Base-by-base conservation (phyloP, 1,140 invertebrate species). In the Zaprionus africanus region DNA sequence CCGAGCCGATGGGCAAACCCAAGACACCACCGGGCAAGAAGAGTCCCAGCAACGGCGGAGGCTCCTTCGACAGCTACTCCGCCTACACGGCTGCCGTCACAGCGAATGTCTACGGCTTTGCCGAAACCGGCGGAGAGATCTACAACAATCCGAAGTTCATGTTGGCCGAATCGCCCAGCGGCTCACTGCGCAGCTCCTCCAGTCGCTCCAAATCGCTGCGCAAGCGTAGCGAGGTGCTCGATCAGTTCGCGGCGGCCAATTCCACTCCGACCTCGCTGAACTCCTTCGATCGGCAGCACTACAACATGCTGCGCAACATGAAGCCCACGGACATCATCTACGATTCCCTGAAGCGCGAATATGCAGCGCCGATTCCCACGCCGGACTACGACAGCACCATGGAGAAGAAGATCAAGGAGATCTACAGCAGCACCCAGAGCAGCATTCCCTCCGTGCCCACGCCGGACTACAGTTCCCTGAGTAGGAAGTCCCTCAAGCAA, bases 321-420 rank as follows among this genome's bases (percentile, higher is more conserved):
- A 94, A 93, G 71, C 84, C 88, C 31, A 94, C 95, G 13, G 95
- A 95, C 86, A 94, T 95, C 93, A 94, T 95, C 0, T 95, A 95
- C 71, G 94, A 95, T 84, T 94, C 95, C 0, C 93, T 95, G 38
- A 94, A 93, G 94, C 82, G 92, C 86, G 92, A 92, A 63, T 91
- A 78, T 46, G 79, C 77, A 4, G 78, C 87, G 0, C 74, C 86
- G 57, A 91, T 92, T 5, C 92, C 92, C 28, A 93, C 92, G 31
- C 92, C 92, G 2, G 92, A 93, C 63, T 93, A 93, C 61, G 92
- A 93, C 69, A 91, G 91, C 76, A 93, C 91, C 43, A 92, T 92
- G 0, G 91, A 92, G 63, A 92, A 92, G 66, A 90, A 91, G 62
- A 92, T 92, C 43, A 92, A 92, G 67, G 91, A 92, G 7, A 92